phyloP scores from a whole-genome alignment of 1,140 invertebrate species.

The Globodera rostochiensis region DNA sequence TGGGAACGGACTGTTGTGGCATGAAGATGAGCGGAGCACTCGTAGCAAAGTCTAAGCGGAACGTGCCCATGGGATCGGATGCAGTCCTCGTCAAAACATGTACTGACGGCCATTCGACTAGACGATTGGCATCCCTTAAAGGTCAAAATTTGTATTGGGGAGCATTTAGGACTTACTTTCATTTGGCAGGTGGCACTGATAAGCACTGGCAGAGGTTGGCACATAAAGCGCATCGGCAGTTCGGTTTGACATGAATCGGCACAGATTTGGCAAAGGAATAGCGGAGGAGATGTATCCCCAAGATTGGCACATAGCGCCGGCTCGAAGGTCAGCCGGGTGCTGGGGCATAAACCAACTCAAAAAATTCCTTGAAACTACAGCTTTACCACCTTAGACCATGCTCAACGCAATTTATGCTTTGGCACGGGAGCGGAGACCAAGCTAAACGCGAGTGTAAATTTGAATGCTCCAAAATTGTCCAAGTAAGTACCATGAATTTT shows the following conservation, averaged over 20 bases:
- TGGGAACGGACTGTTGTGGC: conserved; percentile 34
- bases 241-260: conserved; percentile 80
- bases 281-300: conserved; percentile 82
- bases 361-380: conserved; percentile 7
- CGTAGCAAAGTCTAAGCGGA: conserved; percentile 85
- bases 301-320: conserved; percentile 71
- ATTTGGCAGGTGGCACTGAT: conserved; percentile 92
- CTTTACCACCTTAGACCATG: conserved; percentile 40
- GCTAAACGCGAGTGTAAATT: conserved; percentile 45
- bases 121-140: conserved; percentile 84
- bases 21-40: conserved; percentile 56
- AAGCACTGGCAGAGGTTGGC: conserved; percentile 91
- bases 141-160: background rate
- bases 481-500: conserved; percentile 74
- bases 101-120: conserved; percentile 89
- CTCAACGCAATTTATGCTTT: conserved; percentile 50
- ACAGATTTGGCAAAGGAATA: conserved; percentile 94
- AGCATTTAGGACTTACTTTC: conserved; percentile 73
- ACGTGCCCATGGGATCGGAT: conserved; percentile 91
- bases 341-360: conserved; percentile 22
- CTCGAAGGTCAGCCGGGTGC: conserved; percentile 70
- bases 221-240: conserved; percentile 75
- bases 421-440: conserved; percentile 52
- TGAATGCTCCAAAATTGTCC: background rate
- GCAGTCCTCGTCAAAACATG: conserved; percentile 95